These are phyloP conservation scores for Ophion obscuratus DNA, from an alignment of 2,888 invertebrate genomes.

Conservation along the genomic window DNA sequence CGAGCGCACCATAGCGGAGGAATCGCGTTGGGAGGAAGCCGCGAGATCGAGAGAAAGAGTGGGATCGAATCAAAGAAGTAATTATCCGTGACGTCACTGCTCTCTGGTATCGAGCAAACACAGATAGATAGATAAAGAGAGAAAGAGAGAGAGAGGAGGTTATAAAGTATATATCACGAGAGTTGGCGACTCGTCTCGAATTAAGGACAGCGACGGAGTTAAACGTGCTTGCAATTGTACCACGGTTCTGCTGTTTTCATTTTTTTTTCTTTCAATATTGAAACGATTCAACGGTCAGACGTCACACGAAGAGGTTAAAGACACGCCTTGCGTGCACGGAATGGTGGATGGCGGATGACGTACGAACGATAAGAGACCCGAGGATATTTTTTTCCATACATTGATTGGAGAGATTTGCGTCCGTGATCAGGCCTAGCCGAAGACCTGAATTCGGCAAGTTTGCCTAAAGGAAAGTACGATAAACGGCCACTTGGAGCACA, in stretches of 20 bases:
- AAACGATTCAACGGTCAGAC: constrained; percentile 52
- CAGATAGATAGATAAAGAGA: constrained; percentile 1
- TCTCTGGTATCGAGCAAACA: constrained; percentile 74
- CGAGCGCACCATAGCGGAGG: constrained; percentile 19
- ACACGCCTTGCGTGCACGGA: constrained; percentile 18
- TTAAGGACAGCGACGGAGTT: constrained; percentile 65
- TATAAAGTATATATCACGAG: constrained; percentile 57
- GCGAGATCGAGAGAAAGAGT: constrained; percentile 53
- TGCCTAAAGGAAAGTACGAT: no score
- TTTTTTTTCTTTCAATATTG: constrained; percentile 35
- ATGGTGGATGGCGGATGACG: constrained; percentile 21
- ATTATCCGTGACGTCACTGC: constrained; percentile 81
- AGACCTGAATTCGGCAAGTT: neutral
- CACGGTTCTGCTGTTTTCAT: constrained; percentile 38
- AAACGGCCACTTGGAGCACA: neutral
- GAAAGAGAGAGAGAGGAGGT: constrained; percentile 17
- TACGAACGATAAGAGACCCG: neutral
- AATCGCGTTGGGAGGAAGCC: constrained; percentile 15
- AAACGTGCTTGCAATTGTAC: constrained; percentile 56
- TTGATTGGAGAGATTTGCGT: neutral
- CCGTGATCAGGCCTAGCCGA: neutral
- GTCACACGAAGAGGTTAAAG: constrained; percentile 41
- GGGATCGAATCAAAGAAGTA: constrained; percentile 77
- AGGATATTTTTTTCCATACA: neutral
- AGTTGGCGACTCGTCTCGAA: constrained; percentile 61